These are phyloP conservation scores for Dunckerocampus dactyliophorus DNA, from an alignment of 2,113 vertebrate genomes.

Conservation along the genomic window DNA sequence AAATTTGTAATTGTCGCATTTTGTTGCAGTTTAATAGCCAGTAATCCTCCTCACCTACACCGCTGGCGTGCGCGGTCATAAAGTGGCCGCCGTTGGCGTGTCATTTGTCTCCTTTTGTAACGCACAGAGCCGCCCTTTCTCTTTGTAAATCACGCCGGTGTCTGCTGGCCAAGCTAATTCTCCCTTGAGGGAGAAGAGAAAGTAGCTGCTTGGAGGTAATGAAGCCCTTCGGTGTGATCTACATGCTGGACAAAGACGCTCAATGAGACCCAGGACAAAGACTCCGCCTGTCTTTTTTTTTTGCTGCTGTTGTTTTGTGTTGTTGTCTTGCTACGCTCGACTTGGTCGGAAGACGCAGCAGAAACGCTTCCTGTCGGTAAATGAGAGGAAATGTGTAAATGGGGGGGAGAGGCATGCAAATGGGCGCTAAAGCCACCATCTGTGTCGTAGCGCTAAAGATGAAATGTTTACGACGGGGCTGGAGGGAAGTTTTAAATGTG, in stretches of 20 bases:
- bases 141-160: slow-evolving; percentile 8
- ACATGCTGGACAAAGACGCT: slow-evolving; percentile 27
- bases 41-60: no score
- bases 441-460: no score
- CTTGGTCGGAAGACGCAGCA: no score
- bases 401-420: no score
- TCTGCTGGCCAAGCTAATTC: slow-evolving; percentile 3
- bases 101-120: slow-evolving; percentile 40
- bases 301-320: slow-evolving; percentile 11
- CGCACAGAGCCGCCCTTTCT: slow-evolving; percentile 21
- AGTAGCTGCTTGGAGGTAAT: slow-evolving; percentile 66
- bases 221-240: slow-evolving; percentile 68
- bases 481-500: no score
- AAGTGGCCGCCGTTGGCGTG: slow-evolving; percentile 47
- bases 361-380: neutral
- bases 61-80: neutral
- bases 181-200: slow-evolving; percentile 59
- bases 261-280: no score
- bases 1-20: no score
- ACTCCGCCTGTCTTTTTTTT: no score
- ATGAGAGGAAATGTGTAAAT: no score
- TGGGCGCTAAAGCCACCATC: no score
- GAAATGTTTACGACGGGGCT: no score
- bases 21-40: no score
- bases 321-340: slow-evolving; percentile 32